Percentiles rank a stretch among this genome's conserved stretches.
phyloP scores from a whole-genome alignment of 2,797 vertebrate species.

The Rhabdomys pumilio region DNA sequence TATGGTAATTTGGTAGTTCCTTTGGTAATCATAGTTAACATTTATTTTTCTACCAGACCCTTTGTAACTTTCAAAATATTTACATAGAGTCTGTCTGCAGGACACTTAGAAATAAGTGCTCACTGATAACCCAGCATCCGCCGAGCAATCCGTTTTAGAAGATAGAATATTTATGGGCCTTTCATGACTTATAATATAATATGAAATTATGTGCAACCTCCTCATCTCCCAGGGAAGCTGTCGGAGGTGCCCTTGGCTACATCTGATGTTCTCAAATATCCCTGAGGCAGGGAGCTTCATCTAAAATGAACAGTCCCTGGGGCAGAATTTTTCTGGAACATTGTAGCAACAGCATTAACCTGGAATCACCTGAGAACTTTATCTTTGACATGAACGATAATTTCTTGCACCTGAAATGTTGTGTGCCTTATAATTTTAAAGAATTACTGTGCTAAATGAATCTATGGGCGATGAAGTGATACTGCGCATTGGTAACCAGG shows the following conservation, averaged over 20 bases:
- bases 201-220: slow-evolving; percentile 61
- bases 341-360: slow-evolving; percentile 60
- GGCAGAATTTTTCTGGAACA: slow-evolving; percentile 67
- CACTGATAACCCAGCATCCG: slow-evolving; percentile 70
- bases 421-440: not conserved
- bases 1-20: not conserved
- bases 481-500: not conserved
- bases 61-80: slow-evolving; percentile 76
- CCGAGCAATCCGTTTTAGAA: slow-evolving; percentile 65
- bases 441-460: not conserved
- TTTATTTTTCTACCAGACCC: slow-evolving; percentile 46
- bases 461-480: not conserved
- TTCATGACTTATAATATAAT: slow-evolving; percentile 52
- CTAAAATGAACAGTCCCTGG: slow-evolving; percentile 59
- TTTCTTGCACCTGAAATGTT: slow-evolving; percentile 47
- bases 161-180: slow-evolving; percentile 73
- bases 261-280: slow-evolving; percentile 45
- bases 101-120: slow-evolving; percentile 70
- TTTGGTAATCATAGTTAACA: slow-evolving; percentile 19
- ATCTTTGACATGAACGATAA: slow-evolving; percentile 61
- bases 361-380: slow-evolving; percentile 32
- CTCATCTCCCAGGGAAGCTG: not conserved
- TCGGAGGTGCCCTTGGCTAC: slow-evolving; percentile 73
- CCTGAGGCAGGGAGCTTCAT: slow-evolving; percentile 66
- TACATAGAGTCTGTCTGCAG: slow-evolving; percentile 28